Base-by-base conservation (phyloP, 2,888 invertebrate genomes). In the Papilio gigon region DNA sequence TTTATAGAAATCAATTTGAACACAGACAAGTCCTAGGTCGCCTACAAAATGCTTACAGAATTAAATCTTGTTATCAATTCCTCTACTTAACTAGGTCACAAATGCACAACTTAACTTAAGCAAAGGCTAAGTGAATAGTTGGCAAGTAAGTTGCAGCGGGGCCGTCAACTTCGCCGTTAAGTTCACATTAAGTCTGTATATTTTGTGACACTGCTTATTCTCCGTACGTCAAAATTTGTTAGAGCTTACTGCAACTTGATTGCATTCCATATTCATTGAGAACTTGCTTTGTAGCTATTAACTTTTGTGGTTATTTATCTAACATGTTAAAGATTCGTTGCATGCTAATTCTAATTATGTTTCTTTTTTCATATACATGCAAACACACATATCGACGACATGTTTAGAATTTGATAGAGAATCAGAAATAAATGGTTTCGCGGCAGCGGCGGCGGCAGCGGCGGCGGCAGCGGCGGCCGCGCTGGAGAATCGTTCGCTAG, bases 81-180 rank as follows among this genome's bases (percentile, higher is more conserved):
- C 30, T 56, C 53, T 17, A 56, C 30, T 30, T 30, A 56, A n/a
- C 30, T 56, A 30, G 30, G 53, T 56, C 59, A 25, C 35, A 25
- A 37, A 25, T 64, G 50, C 63, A 50, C 27, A 25, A 37, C 37
- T 50, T 33, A 63, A 33, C 63, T 40, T 35, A 47, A 59, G 61
- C 35, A 37, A 65, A 65, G 60, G 22, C 67, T 67, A 60, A 61
- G 59, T 67, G 47, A 67, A 50, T 53, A 67, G 61, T 67, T 67
- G 35, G 50, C 47, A 60, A 67, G 33, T 60, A 67, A 61, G 67
- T 67, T 61, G 35, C 20, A 56, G 30, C 30, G 53, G 53, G n/a
- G 30, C 22, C 25, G 40, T 37, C 60, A 37, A 60, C 25, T 56
- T 56, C 30, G 53, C 12, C 27, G 50, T 30, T 56, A 30, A 56